phyloP scores from a whole-genome alignment of 2,113 vertebrate genomes.

The Myodes glareolus region DNA sequence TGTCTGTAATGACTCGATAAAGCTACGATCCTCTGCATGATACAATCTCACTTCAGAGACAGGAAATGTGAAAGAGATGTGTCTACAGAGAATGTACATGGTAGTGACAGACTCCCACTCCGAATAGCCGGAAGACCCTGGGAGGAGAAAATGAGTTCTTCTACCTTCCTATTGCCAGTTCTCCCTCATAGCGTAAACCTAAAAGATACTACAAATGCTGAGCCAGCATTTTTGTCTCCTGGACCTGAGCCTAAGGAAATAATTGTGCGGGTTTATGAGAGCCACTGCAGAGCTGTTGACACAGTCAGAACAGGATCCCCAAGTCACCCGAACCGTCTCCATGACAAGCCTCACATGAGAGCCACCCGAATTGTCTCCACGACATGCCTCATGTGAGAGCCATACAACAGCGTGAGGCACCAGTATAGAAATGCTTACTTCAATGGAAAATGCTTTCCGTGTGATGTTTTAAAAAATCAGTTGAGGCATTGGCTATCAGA shows the following conservation, averaged over 20 bases:
- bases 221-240: not conserved
- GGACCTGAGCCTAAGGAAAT: not conserved
- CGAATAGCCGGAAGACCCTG: not conserved
- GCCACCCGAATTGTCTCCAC: not conserved
- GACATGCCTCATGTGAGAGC: not conserved
- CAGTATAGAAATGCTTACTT: not conserved
- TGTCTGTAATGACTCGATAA: not conserved
- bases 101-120: not conserved
- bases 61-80: not conserved
- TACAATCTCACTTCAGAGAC: not conserved
- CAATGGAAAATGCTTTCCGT: not conserved
- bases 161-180: not conserved
- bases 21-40: not conserved
- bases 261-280: not conserved
- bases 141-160: not conserved
- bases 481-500: not conserved
- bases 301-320: not conserved
- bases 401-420: not conserved
- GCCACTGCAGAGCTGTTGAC: not conserved
- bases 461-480: constrained; percentile 21
- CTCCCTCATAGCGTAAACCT: not conserved
- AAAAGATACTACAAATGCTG: not conserved
- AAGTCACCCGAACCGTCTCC: not conserved
- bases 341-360: not conserved
- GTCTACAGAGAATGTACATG: not conserved